phyloP scores from a whole-genome alignment of 2,113 vertebrate genomes.

The Miniopterus natalensis region DNA sequence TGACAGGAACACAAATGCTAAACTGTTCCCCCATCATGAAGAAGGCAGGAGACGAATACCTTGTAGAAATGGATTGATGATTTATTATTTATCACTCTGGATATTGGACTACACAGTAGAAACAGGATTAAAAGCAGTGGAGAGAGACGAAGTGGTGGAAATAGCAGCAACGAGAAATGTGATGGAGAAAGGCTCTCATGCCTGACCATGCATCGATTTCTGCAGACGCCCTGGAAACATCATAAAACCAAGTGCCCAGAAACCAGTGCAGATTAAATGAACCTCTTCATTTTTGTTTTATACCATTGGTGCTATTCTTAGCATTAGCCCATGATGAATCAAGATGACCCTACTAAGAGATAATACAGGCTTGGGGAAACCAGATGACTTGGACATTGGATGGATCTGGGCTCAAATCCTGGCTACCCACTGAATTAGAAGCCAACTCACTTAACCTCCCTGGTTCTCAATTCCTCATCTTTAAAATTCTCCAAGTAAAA shows the following conservation, averaged over 20 bases:
- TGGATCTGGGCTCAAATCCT: neutral
- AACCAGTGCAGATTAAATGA: neutral
- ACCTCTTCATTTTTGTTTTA: neutral
- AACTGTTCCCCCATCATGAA: neutral
- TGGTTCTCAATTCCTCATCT: neutral
- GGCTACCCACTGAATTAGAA: neutral
- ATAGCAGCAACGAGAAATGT: neutral
- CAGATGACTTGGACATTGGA: neutral
- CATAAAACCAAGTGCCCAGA: neutral
- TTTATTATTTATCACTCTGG: conserved; percentile 70
- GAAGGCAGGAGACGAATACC: neutral
- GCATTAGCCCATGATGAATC: neutral
- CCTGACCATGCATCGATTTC: neutral
- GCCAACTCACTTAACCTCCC: neutral
- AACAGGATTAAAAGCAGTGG: neutral
- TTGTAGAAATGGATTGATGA: conserved; percentile 36
- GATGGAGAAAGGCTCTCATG: neutral
- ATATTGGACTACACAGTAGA: neutral
- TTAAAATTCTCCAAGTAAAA: neutral
- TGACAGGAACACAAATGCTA: neutral
- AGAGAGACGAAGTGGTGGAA: neutral
- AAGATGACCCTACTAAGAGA: neutral
- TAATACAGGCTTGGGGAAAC: neutral
- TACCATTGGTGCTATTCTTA: neutral
- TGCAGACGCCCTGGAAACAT: neutral